These are phyloP conservation scores for Tarsius wallacei DNA, from an alignment of 2,797 vertebrate genomes.

Conservation along the genomic window DNA sequence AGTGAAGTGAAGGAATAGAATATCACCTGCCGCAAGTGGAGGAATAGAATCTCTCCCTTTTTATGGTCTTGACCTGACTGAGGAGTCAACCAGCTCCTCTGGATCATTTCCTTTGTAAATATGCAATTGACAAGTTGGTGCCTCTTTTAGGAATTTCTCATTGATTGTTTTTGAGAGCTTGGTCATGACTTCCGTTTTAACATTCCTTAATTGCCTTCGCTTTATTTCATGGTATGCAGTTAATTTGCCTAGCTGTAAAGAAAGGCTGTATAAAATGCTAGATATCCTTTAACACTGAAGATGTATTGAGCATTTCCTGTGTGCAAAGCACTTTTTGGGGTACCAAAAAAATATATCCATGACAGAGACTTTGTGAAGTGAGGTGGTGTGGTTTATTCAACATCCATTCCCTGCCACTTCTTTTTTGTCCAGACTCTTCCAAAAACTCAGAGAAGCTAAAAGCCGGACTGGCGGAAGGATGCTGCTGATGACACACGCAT, in stretches of 20 bases:
- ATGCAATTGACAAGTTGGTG: background rate
- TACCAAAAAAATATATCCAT: background rate
- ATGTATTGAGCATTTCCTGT: slow-evolving; percentile 31
- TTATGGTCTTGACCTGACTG: background rate
- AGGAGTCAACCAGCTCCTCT: background rate
- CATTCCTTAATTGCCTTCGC: background rate
- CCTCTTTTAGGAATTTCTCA: background rate
- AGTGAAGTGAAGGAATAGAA: background rate
- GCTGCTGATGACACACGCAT: background rate
- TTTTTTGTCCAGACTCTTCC: background rate
- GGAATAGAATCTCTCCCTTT: background rate
- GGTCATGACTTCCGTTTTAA: background rate
- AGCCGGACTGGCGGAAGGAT: background rate
- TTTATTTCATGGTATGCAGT: background rate
- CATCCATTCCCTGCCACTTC: background rate
- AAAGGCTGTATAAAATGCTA: slow-evolving; percentile 32
- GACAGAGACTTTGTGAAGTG: background rate
- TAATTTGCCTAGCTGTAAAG: background rate
- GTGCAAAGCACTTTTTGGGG: background rate
- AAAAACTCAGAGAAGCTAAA: background rate
- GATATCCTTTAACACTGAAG: background rate
- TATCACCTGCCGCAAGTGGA: background rate
- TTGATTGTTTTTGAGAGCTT: background rate
- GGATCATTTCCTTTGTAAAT: slow-evolving; percentile 6
- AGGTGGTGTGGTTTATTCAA: background rate